phyloP scores from a whole-genome alignment of 2,888 invertebrate species.

The Torymus auratus region DNA sequence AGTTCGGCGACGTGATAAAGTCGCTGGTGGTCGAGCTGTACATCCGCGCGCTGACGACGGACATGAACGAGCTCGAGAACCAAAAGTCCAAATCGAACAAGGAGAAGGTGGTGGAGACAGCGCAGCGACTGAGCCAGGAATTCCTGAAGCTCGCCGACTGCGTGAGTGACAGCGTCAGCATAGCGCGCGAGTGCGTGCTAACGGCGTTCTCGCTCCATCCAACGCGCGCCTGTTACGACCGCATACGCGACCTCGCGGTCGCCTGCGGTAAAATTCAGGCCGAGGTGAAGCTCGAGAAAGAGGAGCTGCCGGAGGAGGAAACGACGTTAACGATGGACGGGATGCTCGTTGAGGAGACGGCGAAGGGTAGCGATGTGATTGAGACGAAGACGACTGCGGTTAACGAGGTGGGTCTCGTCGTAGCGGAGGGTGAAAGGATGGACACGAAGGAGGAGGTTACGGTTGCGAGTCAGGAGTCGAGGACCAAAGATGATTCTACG shows the following conservation, averaged over 20 bases:
- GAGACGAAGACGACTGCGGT: neutral
- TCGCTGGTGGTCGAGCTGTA: slow-evolving; percentile 85
- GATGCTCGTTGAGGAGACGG: no score
- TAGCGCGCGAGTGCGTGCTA: slow-evolving; percentile 84
- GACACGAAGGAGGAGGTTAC: neutral
- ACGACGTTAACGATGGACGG: neutral
- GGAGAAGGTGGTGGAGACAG: slow-evolving; percentile 79
- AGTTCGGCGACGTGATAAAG: slow-evolving; percentile 80
- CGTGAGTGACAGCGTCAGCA: slow-evolving; percentile 79
- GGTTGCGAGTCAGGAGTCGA: neutral
- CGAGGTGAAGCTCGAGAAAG: neutral
- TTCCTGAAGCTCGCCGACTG: slow-evolving; percentile 82
- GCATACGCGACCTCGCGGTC: slow-evolving; percentile 79
- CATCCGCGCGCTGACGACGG: slow-evolving; percentile 85
- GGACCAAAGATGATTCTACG: slow-evolving; percentile 40
- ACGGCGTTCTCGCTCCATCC: slow-evolving; percentile 88
- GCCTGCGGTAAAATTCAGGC: slow-evolving; percentile 76
- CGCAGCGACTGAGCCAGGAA: slow-evolving; percentile 79
- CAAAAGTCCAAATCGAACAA: slow-evolving; percentile 80
- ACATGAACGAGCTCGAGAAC: slow-evolving; percentile 86
- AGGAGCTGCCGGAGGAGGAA: neutral
- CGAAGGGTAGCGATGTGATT: no score
- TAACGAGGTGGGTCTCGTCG: no score
- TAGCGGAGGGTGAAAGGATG: no score
- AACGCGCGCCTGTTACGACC: slow-evolving; percentile 79